phyloP scores from a whole-genome alignment of 2,888 invertebrate genomes.

The Orchestes rusci region DNA sequence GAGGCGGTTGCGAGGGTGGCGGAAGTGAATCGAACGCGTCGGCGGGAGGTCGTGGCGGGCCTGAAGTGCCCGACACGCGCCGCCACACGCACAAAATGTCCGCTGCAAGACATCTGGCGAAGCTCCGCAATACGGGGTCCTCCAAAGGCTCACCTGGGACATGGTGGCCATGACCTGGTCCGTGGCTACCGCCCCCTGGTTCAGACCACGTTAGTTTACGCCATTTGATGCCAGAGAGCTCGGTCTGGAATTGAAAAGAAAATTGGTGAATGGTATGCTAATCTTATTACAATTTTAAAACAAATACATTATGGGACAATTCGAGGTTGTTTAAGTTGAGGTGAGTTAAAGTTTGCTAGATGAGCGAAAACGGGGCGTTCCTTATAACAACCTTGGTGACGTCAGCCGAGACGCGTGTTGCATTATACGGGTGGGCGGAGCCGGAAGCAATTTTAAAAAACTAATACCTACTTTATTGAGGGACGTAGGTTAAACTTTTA shows the following conservation, averaged over 20 bases:
- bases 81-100: slow-evolving; percentile 99
- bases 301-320: no score
- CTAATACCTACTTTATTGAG: no score
- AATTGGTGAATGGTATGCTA: no score
- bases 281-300: no score
- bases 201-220: slow-evolving; percentile 87
- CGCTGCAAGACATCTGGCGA: slow-evolving; percentile 83
- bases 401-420: no score
- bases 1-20: slow-evolving; percentile 54
- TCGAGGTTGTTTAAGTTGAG: no score
- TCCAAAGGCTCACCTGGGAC: slow-evolving; percentile 65
- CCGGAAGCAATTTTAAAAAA: no score
- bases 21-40: slow-evolving; percentile 40
- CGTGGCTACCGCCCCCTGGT: slow-evolving; percentile 48
- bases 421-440: no score
- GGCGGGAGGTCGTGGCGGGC: slow-evolving; percentile 11
- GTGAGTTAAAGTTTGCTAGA: no score
- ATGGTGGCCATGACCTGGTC: slow-evolving; percentile 33
- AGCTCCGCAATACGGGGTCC: slow-evolving; percentile 86
- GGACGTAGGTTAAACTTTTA: no score
- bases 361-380: no score
- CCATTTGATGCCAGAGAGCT: slow-evolving; percentile 99
- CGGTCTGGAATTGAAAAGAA: slow-evolving; percentile 93
- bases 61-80: slow-evolving; percentile 55
- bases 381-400: no score